Conservation (phyloP, 1,140 invertebrate species). For the Eumaeus atala region DNA sequence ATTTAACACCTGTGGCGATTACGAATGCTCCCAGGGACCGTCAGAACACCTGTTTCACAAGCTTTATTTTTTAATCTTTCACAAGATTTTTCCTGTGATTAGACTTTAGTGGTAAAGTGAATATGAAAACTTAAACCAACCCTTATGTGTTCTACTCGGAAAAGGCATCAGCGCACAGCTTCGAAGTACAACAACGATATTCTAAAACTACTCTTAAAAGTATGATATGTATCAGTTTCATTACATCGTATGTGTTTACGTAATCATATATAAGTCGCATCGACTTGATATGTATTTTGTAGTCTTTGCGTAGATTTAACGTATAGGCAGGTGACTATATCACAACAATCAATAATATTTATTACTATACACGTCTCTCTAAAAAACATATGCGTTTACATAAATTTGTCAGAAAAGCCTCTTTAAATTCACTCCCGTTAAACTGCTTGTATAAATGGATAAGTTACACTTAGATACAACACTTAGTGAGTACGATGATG, state of each 20-base stretch:
- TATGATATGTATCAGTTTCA: conserved; percentile 55
- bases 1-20: too few species aligned
- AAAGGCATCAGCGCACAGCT: conserved; percentile 32
- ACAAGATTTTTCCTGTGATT: too few species aligned
- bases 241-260: conserved; percentile 35
- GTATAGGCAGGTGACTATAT: conserved; percentile 34
- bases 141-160: neutral
- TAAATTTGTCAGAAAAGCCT: conserved; percentile 23
- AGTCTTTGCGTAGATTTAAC: conserved; percentile 32
- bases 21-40: too few species aligned
- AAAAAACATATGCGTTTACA: conserved; percentile 31
- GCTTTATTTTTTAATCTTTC: too few species aligned
- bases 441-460: conserved; percentile 13
- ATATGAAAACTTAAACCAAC: too few species aligned
- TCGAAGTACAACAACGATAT: conserved; percentile 62
- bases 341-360: conserved; percentile 36
- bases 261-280: conserved; percentile 35
- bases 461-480: conserved; percentile 12
- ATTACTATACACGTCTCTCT: conserved; percentile 31
- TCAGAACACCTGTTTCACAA: too few species aligned
- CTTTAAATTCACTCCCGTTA: conserved; percentile 5
- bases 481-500: conserved; percentile 25
- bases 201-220: conserved; percentile 55
- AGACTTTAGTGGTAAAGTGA: too few species aligned
- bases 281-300: conserved; percentile 45